Evolutionary conservation across 1,140 invertebrate genomes (phyloP), one percentile per base, ranked within the genome.

Genomic region (Brachionus koreanus): DNA sequence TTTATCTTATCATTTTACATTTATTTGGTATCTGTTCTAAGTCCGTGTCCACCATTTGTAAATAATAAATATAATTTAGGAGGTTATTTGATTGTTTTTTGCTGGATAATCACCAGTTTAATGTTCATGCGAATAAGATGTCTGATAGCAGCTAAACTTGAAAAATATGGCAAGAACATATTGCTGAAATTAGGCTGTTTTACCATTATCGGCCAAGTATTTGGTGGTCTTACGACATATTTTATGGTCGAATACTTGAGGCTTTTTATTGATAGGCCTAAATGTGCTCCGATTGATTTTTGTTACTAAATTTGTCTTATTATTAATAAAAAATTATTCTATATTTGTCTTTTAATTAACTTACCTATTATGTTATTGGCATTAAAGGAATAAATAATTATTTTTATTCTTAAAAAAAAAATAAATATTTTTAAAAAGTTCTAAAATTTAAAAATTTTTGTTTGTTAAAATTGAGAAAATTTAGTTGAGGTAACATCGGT

Each of bases 1-100:
- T 35, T 52, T 67, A 9, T 65, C 7, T 12, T 65, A 13, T n/a
- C 46, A 33, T 46, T 69, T 65, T 82, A 82, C 65, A 65, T 82
- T 42, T 49, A 61, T 67, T 16, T 82, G 10, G 19, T 82, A 4
- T 25, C 61, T 16, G 57, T 43, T 4, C 16, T 82, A 5, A 82
- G 79, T 82, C 79, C 79, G 10, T 82, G 79, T 52, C 79, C 79
- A 35, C 57, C 61, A 35, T 82, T 82, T 43, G 19, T 79, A 9
- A 43, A 49, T n/a, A 77, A 77, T 37, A 77, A 77, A 57, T 6
- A 74, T 13, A 16, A 74, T 19, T 33, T 79, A 25, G 76, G 76
- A 13, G 76, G 76, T 19, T 61, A 57, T 61, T 39, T 79, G 29
- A 79, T 79, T 23, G 49, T 79, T 35, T 23, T 79, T 42, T 37